These are phyloP conservation scores for Chelonoidis abingdonii DNA, from an alignment of 2,113 vertebrate species.

Conservation along the genomic window DNA sequence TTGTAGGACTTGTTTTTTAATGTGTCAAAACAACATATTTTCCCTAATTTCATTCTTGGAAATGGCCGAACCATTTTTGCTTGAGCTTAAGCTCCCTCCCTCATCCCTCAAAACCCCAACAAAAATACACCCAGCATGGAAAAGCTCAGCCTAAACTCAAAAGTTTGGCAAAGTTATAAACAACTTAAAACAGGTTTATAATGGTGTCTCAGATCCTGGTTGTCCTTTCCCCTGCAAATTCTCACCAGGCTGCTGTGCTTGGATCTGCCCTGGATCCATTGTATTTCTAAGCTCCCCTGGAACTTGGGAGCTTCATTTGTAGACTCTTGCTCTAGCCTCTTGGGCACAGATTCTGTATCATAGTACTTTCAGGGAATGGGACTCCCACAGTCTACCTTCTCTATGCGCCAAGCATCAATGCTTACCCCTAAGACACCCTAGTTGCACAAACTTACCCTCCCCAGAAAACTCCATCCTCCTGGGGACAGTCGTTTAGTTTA, in stretches of 20 bases:
- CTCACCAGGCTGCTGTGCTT: neutral
- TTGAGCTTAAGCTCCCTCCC: neutral
- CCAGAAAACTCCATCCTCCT: neutral
- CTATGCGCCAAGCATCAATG: neutral
- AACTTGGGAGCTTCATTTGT: neutral
- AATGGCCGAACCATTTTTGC: neutral
- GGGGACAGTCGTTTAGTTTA: neutral
- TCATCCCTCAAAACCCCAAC: neutral
- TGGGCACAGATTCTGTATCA: neutral
- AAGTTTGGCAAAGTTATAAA: neutral
- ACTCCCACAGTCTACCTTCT: neutral
- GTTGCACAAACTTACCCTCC: neutral
- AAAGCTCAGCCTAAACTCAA: neutral
- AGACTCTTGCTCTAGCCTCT: neutral
- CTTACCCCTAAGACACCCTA: neutral
- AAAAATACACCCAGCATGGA: neutral
- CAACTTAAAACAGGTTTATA: neutral
- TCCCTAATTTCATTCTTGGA: neutral
- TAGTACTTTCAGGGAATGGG: neutral
- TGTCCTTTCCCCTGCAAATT: neutral
- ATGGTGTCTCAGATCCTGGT: neutral
- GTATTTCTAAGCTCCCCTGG: neutral
- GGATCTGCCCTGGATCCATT: neutral
- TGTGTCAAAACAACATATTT: fast-evolving
- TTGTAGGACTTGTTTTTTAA: neutral